A percentile compares a stretch with the other conserved stretches of the same genome.
phyloP scores from a whole-genome alignment of 2,888 invertebrate species.

The Platycheirus albimanus region DNA sequence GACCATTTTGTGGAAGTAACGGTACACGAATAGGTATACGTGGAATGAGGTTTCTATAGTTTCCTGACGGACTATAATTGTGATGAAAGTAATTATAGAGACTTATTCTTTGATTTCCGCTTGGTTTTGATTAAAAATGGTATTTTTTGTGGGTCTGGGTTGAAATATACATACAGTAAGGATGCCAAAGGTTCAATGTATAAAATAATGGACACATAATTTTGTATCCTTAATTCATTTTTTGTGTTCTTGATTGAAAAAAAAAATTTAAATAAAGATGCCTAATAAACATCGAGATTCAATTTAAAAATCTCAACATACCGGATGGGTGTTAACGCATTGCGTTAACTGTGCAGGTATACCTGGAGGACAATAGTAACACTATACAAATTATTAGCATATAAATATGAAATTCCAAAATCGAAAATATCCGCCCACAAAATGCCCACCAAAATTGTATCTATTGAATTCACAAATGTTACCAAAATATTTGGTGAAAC shows the following conservation, averaged over 20 bases:
- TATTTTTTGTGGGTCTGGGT: not conserved
- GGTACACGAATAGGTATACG: too few species aligned
- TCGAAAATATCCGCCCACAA: slow-evolving; percentile 50
- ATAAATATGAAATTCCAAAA: slow-evolving; percentile 65
- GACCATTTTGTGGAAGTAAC: slow-evolving; percentile 4
- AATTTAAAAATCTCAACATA: slow-evolving; percentile 51
- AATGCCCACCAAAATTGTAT: slow-evolving; percentile 56
- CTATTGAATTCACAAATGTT: slow-evolving; percentile 70
- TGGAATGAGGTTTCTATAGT: slow-evolving; percentile 18
- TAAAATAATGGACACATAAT: too few species aligned
- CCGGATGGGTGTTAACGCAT: slow-evolving; percentile 54
- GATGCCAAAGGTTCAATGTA: too few species aligned
- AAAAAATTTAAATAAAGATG: not conserved
- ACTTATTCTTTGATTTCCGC: slow-evolving; percentile 61
- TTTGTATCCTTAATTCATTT: too few species aligned
- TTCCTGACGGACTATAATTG: slow-evolving; percentile 49
- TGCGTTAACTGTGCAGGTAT: not conserved
- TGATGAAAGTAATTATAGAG: slow-evolving; percentile 64
- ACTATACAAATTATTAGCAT: slow-evolving; percentile 62
- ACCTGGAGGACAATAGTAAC: slow-evolving; percentile 51
- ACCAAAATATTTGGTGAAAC: slow-evolving; percentile 32
- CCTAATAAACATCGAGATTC: not conserved
- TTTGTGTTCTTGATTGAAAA: too few species aligned
- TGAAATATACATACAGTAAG: too few species aligned
- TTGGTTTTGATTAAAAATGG: slow-evolving; percentile 43